Percentiles rank a stretch among this genome's conserved stretches.
Conservation (phyloP, 2,888 invertebrate species). For the Boloria euphrosyne region DNA sequence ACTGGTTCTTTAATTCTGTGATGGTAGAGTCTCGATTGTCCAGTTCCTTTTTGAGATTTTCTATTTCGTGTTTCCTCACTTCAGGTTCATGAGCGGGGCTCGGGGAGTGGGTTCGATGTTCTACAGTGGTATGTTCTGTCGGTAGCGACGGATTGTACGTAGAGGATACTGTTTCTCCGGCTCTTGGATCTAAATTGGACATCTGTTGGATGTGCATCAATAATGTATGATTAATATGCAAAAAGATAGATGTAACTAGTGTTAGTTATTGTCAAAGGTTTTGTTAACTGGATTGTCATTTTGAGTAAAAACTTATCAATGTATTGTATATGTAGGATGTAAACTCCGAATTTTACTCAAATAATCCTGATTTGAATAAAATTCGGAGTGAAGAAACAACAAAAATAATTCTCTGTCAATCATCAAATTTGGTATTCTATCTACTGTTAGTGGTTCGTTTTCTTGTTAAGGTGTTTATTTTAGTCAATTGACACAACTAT, state of each 20-base stretch:
- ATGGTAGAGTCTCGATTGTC: conserved; percentile 85
- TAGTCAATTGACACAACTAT: too few species aligned
- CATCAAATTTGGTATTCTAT: too few species aligned
- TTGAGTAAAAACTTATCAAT: too few species aligned
- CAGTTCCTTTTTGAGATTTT: conserved; percentile 78
- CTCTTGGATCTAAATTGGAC: conserved; percentile 56
- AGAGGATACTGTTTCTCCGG: conserved; percentile 68
- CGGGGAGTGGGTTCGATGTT: conserved; percentile 51
- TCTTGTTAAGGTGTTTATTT: too few species aligned
- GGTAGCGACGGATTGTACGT: conserved; percentile 70
- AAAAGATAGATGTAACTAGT: not conserved
- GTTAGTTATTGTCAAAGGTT: not conserved
- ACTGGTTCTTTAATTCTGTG: conserved; percentile 84
- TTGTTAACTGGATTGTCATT: too few species aligned
- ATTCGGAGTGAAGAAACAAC: too few species aligned
- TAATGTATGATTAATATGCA: not conserved
- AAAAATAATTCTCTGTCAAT: too few species aligned
- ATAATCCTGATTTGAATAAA: too few species aligned
- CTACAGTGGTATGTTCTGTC: conserved; percentile 53
- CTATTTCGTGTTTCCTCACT: conserved; percentile 56
- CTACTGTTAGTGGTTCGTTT: too few species aligned
- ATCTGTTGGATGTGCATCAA: conserved; percentile 47
- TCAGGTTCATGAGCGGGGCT: conserved; percentile 43
- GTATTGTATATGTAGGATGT: too few species aligned
- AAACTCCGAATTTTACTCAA: too few species aligned